Base-by-base conservation (phyloP, 1,140 invertebrate species). In the Drosophila nannoptera region DNA sequence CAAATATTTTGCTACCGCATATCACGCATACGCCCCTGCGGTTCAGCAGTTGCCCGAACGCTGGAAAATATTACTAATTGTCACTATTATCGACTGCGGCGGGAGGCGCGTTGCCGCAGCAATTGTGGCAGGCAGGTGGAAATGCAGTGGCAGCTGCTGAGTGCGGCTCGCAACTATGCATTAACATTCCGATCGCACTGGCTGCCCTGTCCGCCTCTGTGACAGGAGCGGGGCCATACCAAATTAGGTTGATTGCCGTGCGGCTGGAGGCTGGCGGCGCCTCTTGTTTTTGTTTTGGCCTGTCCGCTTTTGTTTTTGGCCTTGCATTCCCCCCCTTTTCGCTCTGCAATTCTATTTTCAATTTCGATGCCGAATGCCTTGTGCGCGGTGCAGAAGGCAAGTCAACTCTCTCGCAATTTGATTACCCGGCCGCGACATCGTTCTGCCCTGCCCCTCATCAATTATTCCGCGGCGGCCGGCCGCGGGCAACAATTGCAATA, bases 191-290 rank as follows among this genome's bases (percentile, higher is more conserved):
- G 58, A 70, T 65, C 36, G 61, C 45, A 64, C 59, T 40, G 54
- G 33, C 38, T 32, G 46, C 52, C 32, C 60, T 35, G 14, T 52
- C 52, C 48, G 22, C 53, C 45, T 7, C 53, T n/a, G 22, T 0
- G 29, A 12, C 4, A 5, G 29, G 46, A 16, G 16, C n/a, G 40
- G 40, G 48, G 60, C 60, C 64, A 75, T 77, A 84, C 77, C 75
- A 86, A 84, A 84, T 84, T 84, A 86, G 81, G 77, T 84, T 84
- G 77, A 84, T 81, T 84, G 80, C 70, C 69, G 43, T 45, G 80
- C 69, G 81, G 58, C 55, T 14, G 38, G n/a, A 61, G n/a, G n/a
- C n/a, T n/a, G n/a, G 50, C 55, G 64, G 43, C 69, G 22, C 6
- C 40, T 14, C 12, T 43, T 43, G 40, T 46, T 22, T 29, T 46